A percentile compares a stretch with the other conserved stretches of the same genome.
Evolutionary conservation across 2,113 vertebrate genomes (phyloP).

Genomic region (Macheiramphus alcinus): DNA sequence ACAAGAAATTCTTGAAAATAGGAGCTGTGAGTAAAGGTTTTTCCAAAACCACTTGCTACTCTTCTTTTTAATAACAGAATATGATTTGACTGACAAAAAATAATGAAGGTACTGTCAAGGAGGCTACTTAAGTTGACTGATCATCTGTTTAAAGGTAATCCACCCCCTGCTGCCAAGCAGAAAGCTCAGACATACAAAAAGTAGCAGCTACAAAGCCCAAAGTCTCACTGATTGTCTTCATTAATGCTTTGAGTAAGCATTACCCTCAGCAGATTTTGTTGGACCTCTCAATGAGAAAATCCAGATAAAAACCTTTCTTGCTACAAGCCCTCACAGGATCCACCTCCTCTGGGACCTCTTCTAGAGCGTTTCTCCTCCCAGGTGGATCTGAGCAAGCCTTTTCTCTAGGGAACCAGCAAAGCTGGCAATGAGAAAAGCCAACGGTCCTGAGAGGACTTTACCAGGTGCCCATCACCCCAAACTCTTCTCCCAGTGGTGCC

Average conservation of each 20-base stretch:
- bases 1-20: background rate
- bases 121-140: conserved; percentile 1
- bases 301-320: background rate
- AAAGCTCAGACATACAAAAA: background rate
- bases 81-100: background rate
- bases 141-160: background rate
- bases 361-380: background rate
- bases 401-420: background rate
- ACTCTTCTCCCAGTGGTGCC: background rate
- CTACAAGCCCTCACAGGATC: background rate
- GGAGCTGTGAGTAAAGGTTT: background rate
- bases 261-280: background rate
- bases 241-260: background rate
- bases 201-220: background rate
- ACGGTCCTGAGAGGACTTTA: background rate
- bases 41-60: background rate
- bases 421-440: background rate
- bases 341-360: background rate
- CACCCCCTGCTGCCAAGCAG: background rate
- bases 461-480: background rate
- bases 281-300: background rate
- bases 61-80: background rate
- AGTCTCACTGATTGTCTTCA: background rate
- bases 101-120: background rate
- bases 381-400: background rate